phyloP scores from a whole-genome alignment of 2,797 vertebrate species.

The Phyllotis vaccarum region DNA sequence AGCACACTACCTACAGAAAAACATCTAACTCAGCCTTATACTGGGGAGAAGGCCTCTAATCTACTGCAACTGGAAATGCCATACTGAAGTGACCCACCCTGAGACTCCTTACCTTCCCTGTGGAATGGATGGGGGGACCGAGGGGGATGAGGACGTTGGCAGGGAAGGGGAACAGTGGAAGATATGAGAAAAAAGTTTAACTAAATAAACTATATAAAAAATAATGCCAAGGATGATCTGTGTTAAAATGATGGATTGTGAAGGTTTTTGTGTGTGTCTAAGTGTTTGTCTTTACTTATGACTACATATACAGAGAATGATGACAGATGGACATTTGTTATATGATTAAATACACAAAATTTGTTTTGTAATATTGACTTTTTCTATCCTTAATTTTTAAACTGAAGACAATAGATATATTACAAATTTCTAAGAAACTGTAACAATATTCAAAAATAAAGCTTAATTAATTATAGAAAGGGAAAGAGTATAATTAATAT shows the following conservation, averaged over 20 bases:
- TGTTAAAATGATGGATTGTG: neutral
- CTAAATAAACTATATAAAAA: too few relatives aligned
- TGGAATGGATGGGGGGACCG: too few relatives aligned
- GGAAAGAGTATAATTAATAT: neutral
- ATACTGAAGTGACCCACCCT: too few relatives aligned
- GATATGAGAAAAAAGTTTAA: too few relatives aligned
- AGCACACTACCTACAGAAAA: too few relatives aligned
- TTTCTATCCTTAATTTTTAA: neutral
- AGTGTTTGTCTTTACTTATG: neutral
- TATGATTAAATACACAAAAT: neutral
- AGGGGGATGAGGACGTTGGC: too few relatives aligned
- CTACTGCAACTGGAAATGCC: too few relatives aligned
- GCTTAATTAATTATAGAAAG: neutral
- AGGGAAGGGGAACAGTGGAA: too few relatives aligned
- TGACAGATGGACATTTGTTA: neutral
- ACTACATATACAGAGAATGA: neutral
- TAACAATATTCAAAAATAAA: constrained; percentile 47
- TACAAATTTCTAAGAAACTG: constrained; percentile 19
- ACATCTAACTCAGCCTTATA: too few relatives aligned
- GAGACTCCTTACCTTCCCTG: too few relatives aligned
- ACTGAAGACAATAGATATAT: neutral
- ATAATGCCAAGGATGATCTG: too few relatives aligned
- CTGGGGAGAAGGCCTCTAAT: too few relatives aligned
- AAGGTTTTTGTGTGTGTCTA: neutral
- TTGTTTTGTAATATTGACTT: neutral